A percentile compares a stretch with the other conserved stretches of the same genome.
phyloP scores from a whole-genome alignment of 2,888 invertebrate species.

The Flabesymbios commensalis region DNA sequence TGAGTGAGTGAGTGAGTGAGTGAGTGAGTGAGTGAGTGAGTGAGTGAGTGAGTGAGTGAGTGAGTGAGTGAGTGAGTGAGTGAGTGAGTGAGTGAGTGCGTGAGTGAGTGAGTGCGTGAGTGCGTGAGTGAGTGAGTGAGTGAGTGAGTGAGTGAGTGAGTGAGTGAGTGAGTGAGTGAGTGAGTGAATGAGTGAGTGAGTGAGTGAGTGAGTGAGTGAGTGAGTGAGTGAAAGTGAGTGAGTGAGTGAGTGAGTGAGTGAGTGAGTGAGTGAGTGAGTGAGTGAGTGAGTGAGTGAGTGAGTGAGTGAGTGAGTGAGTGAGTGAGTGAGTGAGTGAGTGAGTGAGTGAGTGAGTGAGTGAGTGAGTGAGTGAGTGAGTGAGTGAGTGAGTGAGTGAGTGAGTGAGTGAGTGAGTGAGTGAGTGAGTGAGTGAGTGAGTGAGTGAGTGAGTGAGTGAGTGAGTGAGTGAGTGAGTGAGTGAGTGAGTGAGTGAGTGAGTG shows the following conservation, averaged over 20 bases:
- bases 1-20: constrained; percentile 6
- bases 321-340: constrained; percentile 2
- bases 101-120: too few species aligned
- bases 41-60: constrained; percentile 5
- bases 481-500: too few species aligned
- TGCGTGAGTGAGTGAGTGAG: too few species aligned
- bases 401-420: background rate
- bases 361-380: constrained; percentile 1
- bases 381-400: background rate
- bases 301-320: constrained; percentile 1
- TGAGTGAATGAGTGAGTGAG: too few species aligned
- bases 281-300: background rate
- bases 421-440: too few species aligned
- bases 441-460: too few species aligned
- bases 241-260: constrained; percentile 1
- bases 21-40: constrained; percentile 3
- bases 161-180: constrained; percentile 8
- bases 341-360: background rate
- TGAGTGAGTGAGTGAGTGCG: too few species aligned
- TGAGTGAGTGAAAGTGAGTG: too few species aligned
- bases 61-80: background rate
- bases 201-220: too few species aligned
- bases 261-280: background rate
- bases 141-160: constrained; percentile 3
- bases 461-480: too few species aligned